phyloP scores from a whole-genome alignment of 2,888 invertebrate species.

The Gisinianus flammeolus region DNA sequence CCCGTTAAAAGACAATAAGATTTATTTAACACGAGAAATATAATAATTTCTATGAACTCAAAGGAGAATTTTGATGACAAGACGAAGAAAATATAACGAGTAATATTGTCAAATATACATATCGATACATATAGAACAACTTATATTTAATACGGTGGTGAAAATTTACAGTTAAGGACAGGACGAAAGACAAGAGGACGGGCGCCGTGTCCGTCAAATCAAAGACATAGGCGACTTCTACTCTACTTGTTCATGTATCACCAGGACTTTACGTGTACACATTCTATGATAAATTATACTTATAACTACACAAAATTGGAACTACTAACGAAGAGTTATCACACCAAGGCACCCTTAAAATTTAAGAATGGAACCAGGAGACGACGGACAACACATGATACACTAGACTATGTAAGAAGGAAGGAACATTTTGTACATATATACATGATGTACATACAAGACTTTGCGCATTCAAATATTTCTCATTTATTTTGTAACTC shows the following conservation, averaged over 20 bases:
- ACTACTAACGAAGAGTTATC: background rate
- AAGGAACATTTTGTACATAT: too few relatives aligned
- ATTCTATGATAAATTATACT: background rate
- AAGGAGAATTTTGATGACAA: background rate
- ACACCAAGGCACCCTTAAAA: background rate
- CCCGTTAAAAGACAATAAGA: too few relatives aligned
- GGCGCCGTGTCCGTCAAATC: conserved; percentile 21
- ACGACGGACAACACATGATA: too few relatives aligned
- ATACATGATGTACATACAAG: too few relatives aligned
- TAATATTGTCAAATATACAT: background rate
- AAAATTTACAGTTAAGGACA: background rate
- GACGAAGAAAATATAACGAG: background rate
- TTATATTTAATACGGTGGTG: background rate
- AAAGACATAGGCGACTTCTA: conserved; percentile 1
- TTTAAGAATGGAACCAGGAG: background rate
- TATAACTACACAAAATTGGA: background rate
- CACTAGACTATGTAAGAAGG: too few relatives aligned
- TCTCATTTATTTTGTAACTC: too few relatives aligned
- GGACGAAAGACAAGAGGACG: background rate
- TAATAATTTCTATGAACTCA: too few relatives aligned
- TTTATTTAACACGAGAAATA: too few relatives aligned
- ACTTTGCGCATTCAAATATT: too few relatives aligned
- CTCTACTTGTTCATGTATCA: too few relatives aligned
- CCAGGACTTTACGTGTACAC: too few relatives aligned
- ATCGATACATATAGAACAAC: background rate